Evolutionary conservation across 2,888 invertebrate species (phyloP).

Genomic region (Tenthredo amoena): DNA sequence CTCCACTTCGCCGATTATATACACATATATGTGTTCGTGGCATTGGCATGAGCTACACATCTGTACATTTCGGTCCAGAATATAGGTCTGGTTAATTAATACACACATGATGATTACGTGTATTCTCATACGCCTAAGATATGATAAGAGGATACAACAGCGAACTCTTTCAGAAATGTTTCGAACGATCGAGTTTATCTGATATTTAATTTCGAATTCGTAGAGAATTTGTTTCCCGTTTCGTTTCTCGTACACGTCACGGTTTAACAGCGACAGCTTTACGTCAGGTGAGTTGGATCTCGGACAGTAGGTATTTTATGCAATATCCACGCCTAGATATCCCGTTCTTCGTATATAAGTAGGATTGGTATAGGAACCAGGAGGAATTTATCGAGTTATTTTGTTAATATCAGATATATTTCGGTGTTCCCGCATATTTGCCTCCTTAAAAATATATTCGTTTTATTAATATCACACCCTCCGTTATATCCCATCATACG

Average conservation of each 20-base stretch:
- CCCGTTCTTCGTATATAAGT: background rate
- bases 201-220: background rate
- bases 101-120: background rate
- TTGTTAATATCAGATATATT: conserved; percentile 32
- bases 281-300: conserved; percentile 3
- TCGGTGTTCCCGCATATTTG: background rate
- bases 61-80: background rate
- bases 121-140: background rate
- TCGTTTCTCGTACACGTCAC: background rate
- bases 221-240: background rate
- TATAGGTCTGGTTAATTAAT: background rate
- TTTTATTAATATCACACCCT: conserved; percentile 33
- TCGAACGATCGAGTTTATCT: background rate
- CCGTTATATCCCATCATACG: conserved; percentile 19
- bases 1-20: conserved; percentile 51
- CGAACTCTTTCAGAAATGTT: background rate
- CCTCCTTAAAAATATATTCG: conserved; percentile 35
- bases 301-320: background rate
- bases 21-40: conserved; percentile 38
- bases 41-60: conserved; percentile 15
- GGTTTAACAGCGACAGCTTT: background rate
- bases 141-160: background rate
- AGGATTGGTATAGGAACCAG: background rate
- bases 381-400: conserved; percentile 37
- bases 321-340: conserved; percentile 22